Evolutionary conservation across 2,113 vertebrate genomes (phyloP).

Genomic region (Daubentonia madagascariensis): DNA sequence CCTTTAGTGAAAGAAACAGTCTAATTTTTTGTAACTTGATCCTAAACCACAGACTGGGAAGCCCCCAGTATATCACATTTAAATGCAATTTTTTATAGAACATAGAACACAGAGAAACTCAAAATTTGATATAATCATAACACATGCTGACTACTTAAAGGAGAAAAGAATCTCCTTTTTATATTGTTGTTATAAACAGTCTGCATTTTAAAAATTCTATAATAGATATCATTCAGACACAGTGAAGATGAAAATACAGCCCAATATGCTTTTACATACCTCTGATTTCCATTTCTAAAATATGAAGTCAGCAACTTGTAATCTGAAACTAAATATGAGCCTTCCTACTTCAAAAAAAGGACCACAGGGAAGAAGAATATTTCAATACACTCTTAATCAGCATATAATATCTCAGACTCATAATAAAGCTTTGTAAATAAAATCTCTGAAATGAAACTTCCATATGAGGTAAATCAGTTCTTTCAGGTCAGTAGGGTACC

Average conservation of each 20-base stretch:
- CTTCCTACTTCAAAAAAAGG: not conserved
- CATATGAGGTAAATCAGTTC: constrained; percentile 32
- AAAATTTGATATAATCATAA: not conserved
- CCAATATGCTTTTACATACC: not conserved
- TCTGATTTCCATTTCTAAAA: not conserved
- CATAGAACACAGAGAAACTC: not conserved
- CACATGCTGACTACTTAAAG: not conserved
- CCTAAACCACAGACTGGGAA: not conserved
- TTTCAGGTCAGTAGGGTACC: constrained; percentile 44
- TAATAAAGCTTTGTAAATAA: not conserved
- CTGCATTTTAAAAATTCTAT: not conserved
- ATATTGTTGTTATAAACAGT: not conserved
- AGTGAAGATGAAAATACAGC: not conserved
- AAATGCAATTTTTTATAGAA: not conserved
- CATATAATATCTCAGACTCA: not conserved
- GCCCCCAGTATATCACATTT: not conserved
- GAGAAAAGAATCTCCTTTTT: not conserved
- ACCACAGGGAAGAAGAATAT: not conserved
- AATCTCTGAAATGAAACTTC: not conserved
- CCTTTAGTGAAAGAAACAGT: constrained; percentile 35
- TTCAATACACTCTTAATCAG: not conserved
- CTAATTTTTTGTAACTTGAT: constrained; percentile 23
- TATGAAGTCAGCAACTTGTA: not conserved
- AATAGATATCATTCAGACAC: not conserved
- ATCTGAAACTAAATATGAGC: not conserved